phyloP scores from a whole-genome alignment of 2,113 vertebrate species.

The Corythaixoides concolor region DNA sequence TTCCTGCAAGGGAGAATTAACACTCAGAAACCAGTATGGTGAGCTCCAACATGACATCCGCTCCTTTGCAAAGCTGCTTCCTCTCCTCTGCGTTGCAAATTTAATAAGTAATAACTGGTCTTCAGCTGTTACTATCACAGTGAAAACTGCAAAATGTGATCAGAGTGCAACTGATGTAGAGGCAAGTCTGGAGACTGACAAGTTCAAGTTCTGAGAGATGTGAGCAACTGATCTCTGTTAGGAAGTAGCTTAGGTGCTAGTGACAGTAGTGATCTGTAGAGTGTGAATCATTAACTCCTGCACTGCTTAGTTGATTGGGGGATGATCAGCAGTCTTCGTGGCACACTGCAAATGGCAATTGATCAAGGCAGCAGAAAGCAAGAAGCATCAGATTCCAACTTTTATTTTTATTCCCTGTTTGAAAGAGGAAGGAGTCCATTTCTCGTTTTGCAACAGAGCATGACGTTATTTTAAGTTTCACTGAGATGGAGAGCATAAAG shows the following conservation, averaged over 20 bases:
- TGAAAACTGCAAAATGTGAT: not conserved
- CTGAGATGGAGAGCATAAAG: not conserved
- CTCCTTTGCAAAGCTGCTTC: not conserved
- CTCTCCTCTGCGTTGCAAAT: not conserved
- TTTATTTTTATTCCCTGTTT: not conserved
- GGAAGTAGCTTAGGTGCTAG: not conserved
- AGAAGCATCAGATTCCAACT: not conserved
- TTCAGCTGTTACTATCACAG: not conserved
- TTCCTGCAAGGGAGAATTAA: not conserved
- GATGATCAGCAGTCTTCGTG: not conserved
- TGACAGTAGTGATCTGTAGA: not conserved
- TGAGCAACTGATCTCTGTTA: not conserved
- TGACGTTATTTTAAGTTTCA: not conserved
- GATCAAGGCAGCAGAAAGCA: not conserved
- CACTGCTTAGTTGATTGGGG: not conserved
- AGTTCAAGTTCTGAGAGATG: not conserved
- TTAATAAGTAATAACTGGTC: not conserved
- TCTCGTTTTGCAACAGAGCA: not conserved
- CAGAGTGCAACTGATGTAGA: not conserved
- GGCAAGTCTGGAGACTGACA: not conserved
- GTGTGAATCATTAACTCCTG: not conserved
- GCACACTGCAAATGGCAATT: not conserved
- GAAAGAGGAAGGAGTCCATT: not conserved
- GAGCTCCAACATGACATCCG: not conserved
- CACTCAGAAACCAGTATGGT: not conserved